Evolutionary conservation across 2,888 invertebrate genomes (phyloP).

Genomic region (Pyrocoelia pectoralis): DNA sequence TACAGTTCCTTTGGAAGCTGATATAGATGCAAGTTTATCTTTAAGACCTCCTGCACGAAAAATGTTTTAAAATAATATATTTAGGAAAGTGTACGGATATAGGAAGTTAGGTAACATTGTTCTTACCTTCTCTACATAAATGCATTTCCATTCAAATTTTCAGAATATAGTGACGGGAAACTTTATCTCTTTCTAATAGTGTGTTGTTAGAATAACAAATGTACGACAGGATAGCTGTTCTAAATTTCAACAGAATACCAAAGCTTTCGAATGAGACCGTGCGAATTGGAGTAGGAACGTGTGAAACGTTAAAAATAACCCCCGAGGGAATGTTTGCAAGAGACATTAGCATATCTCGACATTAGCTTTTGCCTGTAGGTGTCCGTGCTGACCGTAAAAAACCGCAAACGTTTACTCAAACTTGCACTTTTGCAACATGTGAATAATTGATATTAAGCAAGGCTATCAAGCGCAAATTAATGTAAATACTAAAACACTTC

Average conservation of each 20-base stretch:
- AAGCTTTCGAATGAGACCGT: constrained; percentile 19
- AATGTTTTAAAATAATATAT: too few relatives aligned
- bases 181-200: constrained; percentile 22
- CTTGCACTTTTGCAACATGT: neutral
- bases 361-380: constrained; percentile 18
- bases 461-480: too few relatives aligned
- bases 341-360: constrained; percentile 26
- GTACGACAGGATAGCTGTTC: constrained; percentile 19
- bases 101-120: constrained; percentile 7
- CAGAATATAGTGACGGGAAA: constrained; percentile 16
- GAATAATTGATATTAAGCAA: neutral
- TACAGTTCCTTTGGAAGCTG: too few relatives aligned
- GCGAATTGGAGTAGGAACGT: constrained; percentile 17
- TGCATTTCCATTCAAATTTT: constrained; percentile 18
- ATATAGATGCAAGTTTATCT: too few relatives aligned
- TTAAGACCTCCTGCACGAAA: too few relatives aligned
- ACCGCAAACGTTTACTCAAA: constrained; percentile 9
- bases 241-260: constrained; percentile 23
- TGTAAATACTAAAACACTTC: neutral
- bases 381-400: constrained; percentile 11
- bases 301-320: constrained; percentile 24
- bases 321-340: constrained; percentile 20
- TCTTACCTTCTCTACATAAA: constrained; percentile 15
- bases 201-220: constrained; percentile 21
- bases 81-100: neutral